phyloP scores from a whole-genome alignment of 1,140 invertebrate genomes.

The Listronotus oregonensis region DNA sequence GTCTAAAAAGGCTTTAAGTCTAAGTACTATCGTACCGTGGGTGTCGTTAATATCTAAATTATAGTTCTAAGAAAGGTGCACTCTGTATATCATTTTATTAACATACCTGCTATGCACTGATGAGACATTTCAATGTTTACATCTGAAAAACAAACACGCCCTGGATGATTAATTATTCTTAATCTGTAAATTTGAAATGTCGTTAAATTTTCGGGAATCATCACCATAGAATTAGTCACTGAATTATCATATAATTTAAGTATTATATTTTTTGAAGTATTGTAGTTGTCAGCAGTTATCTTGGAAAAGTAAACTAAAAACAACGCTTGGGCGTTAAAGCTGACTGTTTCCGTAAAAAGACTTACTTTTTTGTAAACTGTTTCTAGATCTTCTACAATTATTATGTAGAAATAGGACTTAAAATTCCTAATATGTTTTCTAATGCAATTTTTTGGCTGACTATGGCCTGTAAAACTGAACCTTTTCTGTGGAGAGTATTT shows the following conservation, averaged over 20 bases:
- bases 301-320: constrained; percentile 22
- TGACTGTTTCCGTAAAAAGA: neutral
- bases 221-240: neutral
- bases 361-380: constrained; percentile 5
- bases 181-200: neutral
- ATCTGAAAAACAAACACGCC: neutral
- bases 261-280: neutral
- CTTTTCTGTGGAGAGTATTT: neutral
- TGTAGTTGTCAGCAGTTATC: neutral
- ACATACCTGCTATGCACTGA: too few relatives aligned
- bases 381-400: constrained; percentile 13
- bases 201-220: constrained; percentile 12
- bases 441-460: neutral
- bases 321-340: constrained; percentile 14
- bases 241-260: neutral
- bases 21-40: too few relatives aligned
- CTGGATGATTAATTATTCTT: neutral
- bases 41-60: too few relatives aligned
- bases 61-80: too few relatives aligned
- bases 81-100: too few relatives aligned
- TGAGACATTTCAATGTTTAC: too few relatives aligned
- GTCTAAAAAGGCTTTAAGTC: too few relatives aligned
- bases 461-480: neutral
- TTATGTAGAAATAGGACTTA: constrained; percentile 9
- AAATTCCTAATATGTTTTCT: constrained; percentile 7